Evolutionary conservation across 2,888 invertebrate species (phyloP), one percentile per base, ranked within the genome.

Genomic region (Chesias legatella): DNA sequence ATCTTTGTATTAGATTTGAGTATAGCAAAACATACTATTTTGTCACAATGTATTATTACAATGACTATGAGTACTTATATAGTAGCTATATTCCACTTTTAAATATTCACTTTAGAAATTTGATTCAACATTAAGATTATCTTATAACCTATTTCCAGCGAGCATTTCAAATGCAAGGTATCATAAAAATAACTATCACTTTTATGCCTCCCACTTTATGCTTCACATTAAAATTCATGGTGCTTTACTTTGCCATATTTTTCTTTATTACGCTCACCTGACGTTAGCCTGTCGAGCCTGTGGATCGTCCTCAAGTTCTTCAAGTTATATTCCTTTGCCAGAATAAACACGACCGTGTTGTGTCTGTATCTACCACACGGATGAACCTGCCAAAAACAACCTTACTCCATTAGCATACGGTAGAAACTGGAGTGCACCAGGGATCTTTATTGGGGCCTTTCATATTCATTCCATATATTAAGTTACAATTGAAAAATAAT

Each of bases 301-400:
- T 99, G 98, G 63, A 98, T 95, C 57, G 97, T 97, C 74, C 98
- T 91, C 55, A 98, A 90, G 73, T 98, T 97, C 80, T 95, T 95
- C 84, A 97, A 89, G 83, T 96, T 96, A 81, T 97, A 95, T 82
- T 99, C 98, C 85, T 98, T 98, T 60, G 97, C 97, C 67, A 99
- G 91, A 66, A 99, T 98, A 79, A 97, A 98, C 39, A 97, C 95
- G 52, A 99, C 95, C 5, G 98, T 97, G 86, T 99, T 99, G 89
- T 98, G 97, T 36, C 98, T 92, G 86, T 99, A 99, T 68, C 98
- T 92, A 48, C 99, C 99, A 80, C 99, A 99, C 1, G 99, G 98
- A 82, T 99, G 99, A 45, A 97, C 96, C 97, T 97, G 88, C 30
- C 49, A 46, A 57, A 48, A 56, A 37, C 43, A 38, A 41, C 48